Conservation (phyloP, 2,888 invertebrate genomes). For the Leucophora obtusa region DNA sequence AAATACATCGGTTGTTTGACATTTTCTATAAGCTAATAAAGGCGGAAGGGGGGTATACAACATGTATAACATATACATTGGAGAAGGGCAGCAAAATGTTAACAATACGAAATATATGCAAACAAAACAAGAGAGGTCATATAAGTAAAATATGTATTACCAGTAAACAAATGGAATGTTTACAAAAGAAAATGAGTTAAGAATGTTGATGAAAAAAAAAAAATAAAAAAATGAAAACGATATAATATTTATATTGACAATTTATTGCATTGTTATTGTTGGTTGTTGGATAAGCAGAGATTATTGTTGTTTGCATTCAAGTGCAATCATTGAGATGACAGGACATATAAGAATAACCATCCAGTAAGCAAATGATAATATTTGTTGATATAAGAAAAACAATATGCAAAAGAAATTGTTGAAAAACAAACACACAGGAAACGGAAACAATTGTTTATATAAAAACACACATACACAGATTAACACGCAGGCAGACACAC, state of each 20-base stretch:
- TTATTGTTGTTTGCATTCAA: conserved; percentile 31
- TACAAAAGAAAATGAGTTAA: not conserved
- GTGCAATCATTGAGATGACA: conserved; percentile 29
- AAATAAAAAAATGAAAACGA: conserved; percentile 39
- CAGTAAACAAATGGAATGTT: not conserved
- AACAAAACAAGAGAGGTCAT: conserved; percentile 14
- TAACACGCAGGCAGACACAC: not conserved
- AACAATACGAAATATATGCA: not conserved
- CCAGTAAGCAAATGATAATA: conserved; percentile 35
- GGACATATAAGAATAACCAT: conserved; percentile 26
- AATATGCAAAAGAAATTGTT: conserved; percentile 44
- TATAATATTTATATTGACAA: conserved; percentile 48
- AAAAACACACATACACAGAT: conserved; percentile 4
- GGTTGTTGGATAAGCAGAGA: not conserved
- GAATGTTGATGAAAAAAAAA: not conserved
- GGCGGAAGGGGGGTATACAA: not conserved
- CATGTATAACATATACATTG: not conserved
- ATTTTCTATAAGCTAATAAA: conserved; percentile 88
- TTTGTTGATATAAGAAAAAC: conserved; percentile 50
- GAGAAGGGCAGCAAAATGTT: not conserved
- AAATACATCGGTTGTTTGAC: conserved; percentile 91
- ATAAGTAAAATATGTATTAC: conserved; percentile 19
- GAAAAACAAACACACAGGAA: conserved; percentile 33
- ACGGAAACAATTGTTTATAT: conserved; percentile 52
- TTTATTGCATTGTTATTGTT: conserved; percentile 40